Evolutionary conservation across 2,113 vertebrate species (phyloP).

Genomic region (Ictidomys tridecemlineatus): DNA sequence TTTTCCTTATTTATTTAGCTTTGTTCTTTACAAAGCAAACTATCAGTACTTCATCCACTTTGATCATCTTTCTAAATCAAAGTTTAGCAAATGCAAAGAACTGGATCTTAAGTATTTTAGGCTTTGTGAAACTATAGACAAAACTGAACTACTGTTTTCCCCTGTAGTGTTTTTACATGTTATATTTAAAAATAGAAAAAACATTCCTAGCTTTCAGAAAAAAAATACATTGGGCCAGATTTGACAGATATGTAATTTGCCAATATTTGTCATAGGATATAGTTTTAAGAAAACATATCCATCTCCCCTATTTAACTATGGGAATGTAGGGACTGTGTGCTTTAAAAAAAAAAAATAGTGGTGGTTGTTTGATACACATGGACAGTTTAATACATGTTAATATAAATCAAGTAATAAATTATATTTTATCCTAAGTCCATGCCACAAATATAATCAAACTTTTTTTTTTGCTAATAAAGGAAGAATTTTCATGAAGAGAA

Average conservation of each 20-base stretch:
- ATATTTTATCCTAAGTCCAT: background rate
- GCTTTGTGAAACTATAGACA: background rate
- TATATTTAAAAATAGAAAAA: background rate
- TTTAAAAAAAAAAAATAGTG: background rate
- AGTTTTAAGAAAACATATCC: background rate
- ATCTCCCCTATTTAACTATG: background rate
- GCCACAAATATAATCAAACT: background rate
- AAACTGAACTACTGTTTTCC: background rate
- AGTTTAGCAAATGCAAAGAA: background rate
- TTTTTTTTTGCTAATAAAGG: background rate
- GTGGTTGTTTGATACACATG: background rate
- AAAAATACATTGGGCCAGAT: background rate
- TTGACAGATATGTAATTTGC: background rate
- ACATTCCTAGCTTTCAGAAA: background rate
- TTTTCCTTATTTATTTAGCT: background rate
- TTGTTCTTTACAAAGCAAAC: background rate
- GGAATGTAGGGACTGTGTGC: fast-evolving
- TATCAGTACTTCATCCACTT: background rate
- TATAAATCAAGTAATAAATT: background rate
- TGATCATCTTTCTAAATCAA: background rate
- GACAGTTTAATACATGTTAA: background rate
- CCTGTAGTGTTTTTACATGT: background rate
- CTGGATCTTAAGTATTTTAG: background rate
- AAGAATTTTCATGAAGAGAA: background rate
- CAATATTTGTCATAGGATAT: background rate